Conservation (phyloP, 2,113 vertebrate species). For the Sylvilagus bachmani region DNA sequence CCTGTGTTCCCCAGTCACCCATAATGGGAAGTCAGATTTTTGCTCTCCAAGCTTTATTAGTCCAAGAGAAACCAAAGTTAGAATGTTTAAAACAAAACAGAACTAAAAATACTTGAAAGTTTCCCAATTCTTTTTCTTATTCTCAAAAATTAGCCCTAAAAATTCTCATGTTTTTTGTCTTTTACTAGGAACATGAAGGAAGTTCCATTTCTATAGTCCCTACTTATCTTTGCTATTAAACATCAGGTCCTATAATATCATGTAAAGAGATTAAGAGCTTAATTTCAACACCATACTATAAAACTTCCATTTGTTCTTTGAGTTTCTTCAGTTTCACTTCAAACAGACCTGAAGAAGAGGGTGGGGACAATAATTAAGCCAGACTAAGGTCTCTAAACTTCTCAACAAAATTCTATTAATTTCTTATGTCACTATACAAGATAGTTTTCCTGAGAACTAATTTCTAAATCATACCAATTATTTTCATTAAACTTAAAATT, state of each 20-base stretch:
- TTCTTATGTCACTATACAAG: neutral
- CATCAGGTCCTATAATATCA: neutral
- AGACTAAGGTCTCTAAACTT: neutral
- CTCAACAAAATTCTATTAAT: neutral
- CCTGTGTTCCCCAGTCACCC: neutral
- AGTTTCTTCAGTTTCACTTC: neutral
- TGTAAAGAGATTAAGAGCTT: neutral
- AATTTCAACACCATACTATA: neutral
- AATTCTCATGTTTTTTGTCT: neutral
- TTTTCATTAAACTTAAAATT: neutral
- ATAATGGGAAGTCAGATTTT: neutral
- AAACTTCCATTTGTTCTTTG: neutral
- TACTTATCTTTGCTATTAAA: neutral
- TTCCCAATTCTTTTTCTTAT: neutral
- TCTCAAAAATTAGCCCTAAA: neutral
- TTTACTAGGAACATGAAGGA: neutral
- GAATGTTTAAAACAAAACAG: neutral
- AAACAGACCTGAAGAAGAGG: neutral
- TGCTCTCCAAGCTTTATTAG: neutral
- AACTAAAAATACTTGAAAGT: neutral
- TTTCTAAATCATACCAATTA: constrained; percentile 3
- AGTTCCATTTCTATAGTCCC: neutral
- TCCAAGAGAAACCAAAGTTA: neutral
- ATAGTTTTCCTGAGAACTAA: neutral
- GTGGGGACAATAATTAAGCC: neutral